A percentile compares a stretch with the other conserved stretches of the same genome.
These are phyloP conservation scores for Proisotoma minuta DNA, from an alignment of 2,888 invertebrate species.

Conservation along the genomic window DNA sequence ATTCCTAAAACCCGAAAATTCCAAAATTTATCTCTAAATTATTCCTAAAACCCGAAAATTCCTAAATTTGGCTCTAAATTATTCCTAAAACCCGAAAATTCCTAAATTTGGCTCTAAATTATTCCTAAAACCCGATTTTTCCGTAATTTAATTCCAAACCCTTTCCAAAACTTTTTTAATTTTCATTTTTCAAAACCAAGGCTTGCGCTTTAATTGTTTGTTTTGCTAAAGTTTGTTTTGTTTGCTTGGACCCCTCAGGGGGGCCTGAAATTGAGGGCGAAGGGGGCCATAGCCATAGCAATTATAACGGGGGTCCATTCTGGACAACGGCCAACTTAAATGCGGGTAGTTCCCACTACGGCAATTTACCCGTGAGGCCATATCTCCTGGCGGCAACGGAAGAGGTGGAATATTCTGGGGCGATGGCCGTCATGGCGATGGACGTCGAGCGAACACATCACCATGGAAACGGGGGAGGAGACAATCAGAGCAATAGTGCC, in stretches of 20 bases:
- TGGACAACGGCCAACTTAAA: not conserved
- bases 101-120: not conserved
- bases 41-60: no score
- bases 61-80: no score
- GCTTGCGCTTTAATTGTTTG: constrained; percentile 16
- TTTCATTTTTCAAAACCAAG: no score
- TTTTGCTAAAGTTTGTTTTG: not conserved
- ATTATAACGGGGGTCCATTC: constrained; percentile 6
- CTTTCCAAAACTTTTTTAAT: no score
- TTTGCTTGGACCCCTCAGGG: not conserved
- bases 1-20: no score
- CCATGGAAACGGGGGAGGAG: not conserved
- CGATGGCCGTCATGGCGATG: constrained; percentile 5
- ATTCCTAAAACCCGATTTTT: no score
- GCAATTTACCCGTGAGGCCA: constrained; percentile 46
- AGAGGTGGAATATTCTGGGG: constrained; percentile 9
- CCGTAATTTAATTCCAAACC: no score
- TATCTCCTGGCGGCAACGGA: constrained; percentile 33
- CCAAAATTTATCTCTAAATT: no score
- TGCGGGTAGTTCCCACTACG: constrained; percentile 43
- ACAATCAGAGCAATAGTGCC: constrained; percentile 15
- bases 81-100: no score
- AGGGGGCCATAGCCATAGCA: no score
- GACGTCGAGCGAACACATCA: constrained; percentile 9
- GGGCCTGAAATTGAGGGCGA: no score